Base-by-base conservation (phyloP, 1,140 invertebrate species). In the Drosophila truncata region DNA sequence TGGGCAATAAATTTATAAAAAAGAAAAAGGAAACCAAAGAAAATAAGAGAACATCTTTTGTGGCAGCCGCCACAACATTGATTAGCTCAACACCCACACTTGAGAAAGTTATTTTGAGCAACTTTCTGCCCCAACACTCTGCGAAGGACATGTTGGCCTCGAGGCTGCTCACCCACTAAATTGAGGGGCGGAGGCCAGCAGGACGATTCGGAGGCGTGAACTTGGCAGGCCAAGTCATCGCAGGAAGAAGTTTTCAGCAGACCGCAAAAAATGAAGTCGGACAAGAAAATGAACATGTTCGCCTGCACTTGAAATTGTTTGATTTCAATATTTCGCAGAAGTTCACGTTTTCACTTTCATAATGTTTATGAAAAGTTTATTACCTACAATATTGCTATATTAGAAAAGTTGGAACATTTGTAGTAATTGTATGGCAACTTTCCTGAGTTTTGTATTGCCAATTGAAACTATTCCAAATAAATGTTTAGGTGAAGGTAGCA, bases 71-170 rank as follows among this genome's bases (percentile, higher is more conserved):
- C 52, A 65, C 71, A 65, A 33, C 37, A 76, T 55, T 58, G 52
- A 75, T 78, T 63, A 80, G 77, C 82, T 84, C 87, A 75, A 65
- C 70, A 72, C 67, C 67, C 67, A 39, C 52, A 72, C 42, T 47
- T 35, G 33, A 50, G 29, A 58, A 72, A 72, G 66, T 72, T 72
- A 49, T 50, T 71, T 60, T 60, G 44, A 72, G 16, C 52, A 83
- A 86, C 70, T 83, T 88, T 88, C 64, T 73, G 72, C 58, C 67
- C 59, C 84, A 47, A 74, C 80, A 77, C 77, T 78, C 64, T 35
- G 54, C 39, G 66, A 88, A 90, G 78, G 74, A 88, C 77, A 80
- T 67, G 50, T 61, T 60, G 49, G 78, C 73, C 82, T 41, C 41
- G 52, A 63, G 82, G 82, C 73, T 60, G 66, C 70, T 76, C 67